These are phyloP conservation scores for Chitala chitala DNA, from an alignment of 2,113 vertebrate genomes.

Conservation along the genomic window DNA sequence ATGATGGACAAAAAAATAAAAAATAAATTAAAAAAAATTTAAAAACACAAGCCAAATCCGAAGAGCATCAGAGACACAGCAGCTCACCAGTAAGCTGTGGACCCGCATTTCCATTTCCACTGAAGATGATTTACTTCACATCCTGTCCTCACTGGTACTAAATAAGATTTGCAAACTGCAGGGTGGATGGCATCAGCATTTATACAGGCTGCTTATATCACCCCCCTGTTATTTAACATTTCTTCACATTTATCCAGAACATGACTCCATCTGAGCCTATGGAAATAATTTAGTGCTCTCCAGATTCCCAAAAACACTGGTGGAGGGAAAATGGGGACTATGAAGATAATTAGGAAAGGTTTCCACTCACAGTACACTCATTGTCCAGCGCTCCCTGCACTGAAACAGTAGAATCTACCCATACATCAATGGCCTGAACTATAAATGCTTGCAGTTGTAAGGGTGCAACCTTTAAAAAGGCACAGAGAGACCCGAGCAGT, in stretches of 20 bases:
- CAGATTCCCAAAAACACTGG: not conserved
- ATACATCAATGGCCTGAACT: slow-evolving; percentile 35
- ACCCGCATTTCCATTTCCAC: too few species aligned
- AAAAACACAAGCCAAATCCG: too few species aligned
- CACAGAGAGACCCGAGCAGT: not conserved
- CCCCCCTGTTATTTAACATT: not conserved
- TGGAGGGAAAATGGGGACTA: slow-evolving; percentile 10
- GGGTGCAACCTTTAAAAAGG: not conserved
- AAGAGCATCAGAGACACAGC: too few species aligned
- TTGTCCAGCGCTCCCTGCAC: too few species aligned
- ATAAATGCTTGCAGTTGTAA: slow-evolving; percentile 15
- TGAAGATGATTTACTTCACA: too few species aligned
- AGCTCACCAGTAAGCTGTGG: too few species aligned
- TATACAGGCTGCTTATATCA: too few species aligned
- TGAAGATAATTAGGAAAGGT: slow-evolving; percentile 16
- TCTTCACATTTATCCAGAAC: not conserved
- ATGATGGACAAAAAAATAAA: too few species aligned
- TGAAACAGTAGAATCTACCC: slow-evolving; percentile 23
- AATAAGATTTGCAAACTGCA: not conserved
- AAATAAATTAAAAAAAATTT: too few species aligned
- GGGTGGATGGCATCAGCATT: not conserved
- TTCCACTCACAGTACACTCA: slow-evolving; percentile 12
- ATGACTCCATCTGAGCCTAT: not conserved
- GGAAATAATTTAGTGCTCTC: not conserved
- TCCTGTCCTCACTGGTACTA: not conserved